These are phyloP conservation scores for Takifugu ocellatus DNA, from an alignment of 2,797 vertebrate genomes.

Conservation along the genomic window DNA sequence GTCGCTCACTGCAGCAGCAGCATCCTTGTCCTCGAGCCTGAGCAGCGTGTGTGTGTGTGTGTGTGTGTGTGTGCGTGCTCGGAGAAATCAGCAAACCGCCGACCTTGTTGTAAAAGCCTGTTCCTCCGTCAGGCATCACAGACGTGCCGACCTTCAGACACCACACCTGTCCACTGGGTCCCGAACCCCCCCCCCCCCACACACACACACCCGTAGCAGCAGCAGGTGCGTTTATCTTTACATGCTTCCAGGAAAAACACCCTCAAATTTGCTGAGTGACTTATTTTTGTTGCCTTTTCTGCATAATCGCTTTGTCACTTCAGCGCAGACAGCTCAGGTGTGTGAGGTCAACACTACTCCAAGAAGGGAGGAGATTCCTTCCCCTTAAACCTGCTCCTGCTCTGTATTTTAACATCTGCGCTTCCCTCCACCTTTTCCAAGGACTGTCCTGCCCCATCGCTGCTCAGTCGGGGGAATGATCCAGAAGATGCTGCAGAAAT, in stretches of 20 bases:
- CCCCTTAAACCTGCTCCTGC: neutral
- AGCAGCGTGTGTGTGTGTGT: too few relatives aligned
- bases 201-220: conserved; percentile 15
- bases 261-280: conserved; percentile 36
- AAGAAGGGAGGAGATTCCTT: conserved; percentile 15
- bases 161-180: conserved; percentile 9
- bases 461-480: neutral
- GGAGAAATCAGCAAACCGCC: conserved; percentile 18
- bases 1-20: too few relatives aligned
- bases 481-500: neutral
- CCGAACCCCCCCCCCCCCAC: conserved; percentile 2
- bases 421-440: too few relatives aligned
- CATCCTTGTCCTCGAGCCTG: too few relatives aligned
- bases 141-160: conserved; percentile 50
- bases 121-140: conserved; percentile 34
- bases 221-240: conserved; percentile 34
- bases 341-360: conserved; percentile 18
- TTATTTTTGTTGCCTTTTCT: conserved; percentile 1
- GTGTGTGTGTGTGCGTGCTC: too few relatives aligned
- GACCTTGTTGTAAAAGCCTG: conserved; percentile 50
- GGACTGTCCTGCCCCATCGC: too few relatives aligned
- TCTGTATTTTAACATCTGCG: too few relatives aligned
- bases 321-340: conserved; percentile 15
- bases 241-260: conserved; percentile 12
- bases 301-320: conserved; percentile 38